Conservation (phyloP, 2,113 vertebrate species). For the Acinonyx jubatus region DNA sequence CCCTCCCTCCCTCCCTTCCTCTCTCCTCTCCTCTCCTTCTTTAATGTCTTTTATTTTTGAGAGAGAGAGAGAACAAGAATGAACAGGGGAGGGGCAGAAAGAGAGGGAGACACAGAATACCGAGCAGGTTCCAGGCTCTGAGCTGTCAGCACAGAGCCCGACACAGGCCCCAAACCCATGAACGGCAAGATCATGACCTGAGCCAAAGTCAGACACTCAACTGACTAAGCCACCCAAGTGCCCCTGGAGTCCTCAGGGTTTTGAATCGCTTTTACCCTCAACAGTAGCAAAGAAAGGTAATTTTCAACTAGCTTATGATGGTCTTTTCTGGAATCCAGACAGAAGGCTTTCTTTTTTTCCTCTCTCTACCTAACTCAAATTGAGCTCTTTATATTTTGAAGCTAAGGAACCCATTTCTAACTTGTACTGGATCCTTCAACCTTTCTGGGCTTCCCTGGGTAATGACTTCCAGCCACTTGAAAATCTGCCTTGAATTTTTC, state of each 20-base stretch:
- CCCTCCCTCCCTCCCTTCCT: accelerated
- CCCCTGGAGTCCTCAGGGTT: too few relatives aligned
- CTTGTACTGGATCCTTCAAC: not conserved
- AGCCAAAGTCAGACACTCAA: too few relatives aligned
- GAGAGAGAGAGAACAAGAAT: too few relatives aligned
- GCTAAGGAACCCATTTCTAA: not conserved
- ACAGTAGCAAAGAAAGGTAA: not conserved
- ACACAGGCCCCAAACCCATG: too few relatives aligned
- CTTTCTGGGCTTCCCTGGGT: not conserved
- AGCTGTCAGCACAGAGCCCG: too few relatives aligned
- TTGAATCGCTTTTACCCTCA: not conserved
- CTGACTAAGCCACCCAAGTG: too few relatives aligned
- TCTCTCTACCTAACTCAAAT: not conserved
- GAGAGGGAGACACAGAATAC: too few relatives aligned
- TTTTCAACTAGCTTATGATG: not conserved
- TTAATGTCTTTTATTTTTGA: too few relatives aligned
- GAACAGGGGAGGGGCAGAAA: too few relatives aligned
- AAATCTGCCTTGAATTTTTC: slow-evolving; percentile 17
- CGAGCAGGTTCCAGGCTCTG: too few relatives aligned
- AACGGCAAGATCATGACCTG: too few relatives aligned
- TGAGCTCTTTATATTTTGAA: not conserved
- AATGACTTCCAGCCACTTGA: slow-evolving; percentile 40
- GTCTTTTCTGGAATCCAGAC: slow-evolving; percentile 1
- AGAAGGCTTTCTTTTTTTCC: not conserved
- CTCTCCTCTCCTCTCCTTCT: accelerated